Evolutionary conservation across 1,140 invertebrate genomes (phyloP), one percentile per base, ranked within the genome.

Genomic region (Dreissena rostriformis): DNA sequence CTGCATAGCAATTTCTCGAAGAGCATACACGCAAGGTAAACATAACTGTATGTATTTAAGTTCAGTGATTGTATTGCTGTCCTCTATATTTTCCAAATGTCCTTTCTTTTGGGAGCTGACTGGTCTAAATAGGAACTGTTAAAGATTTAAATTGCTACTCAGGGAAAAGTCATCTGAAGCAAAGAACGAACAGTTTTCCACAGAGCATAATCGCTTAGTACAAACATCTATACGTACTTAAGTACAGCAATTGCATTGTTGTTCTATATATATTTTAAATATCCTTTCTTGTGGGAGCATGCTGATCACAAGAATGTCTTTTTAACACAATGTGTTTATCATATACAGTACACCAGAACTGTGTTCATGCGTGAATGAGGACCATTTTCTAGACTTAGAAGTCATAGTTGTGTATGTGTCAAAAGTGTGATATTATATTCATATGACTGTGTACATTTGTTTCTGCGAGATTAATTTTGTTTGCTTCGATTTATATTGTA

Each of bases 111-210:
- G 28, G 61, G 49, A 14, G 22, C 12, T 19, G 10, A 65, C n/a
- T 39, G 39, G 24, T 28, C 28, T 49, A 28, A 11, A 70, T 65
- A 29, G 65, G 51, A 10, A 12, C 29, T 0, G 63, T 57, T 15
- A 52, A 68, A n/a, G 53, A 55, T 15, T 68, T 73, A 81, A 72
- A 61, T 26, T 39, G 72, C 0, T 72, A 72, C 66, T 17, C 72
- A 73, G 73, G 73, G 26, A 81, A 66, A 17, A 71, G 79, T 52
- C n/a, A 73, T 26, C 55, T 81, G 24, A n/a, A 73, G 51, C 19
- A 65, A 22, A 65, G 49, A 51, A 72, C 77, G 19, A 63, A 63
- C 61, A n/a, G 61, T 11, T 19, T n/a, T 4, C 19, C 24, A 19
- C 7, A n/a, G 61, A n/a, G 19, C 61, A 63, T 63, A 63, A n/a